Evolutionary conservation across 2,797 vertebrate genomes (phyloP).

Genomic region (Scolopax bukidnonensis): DNA sequence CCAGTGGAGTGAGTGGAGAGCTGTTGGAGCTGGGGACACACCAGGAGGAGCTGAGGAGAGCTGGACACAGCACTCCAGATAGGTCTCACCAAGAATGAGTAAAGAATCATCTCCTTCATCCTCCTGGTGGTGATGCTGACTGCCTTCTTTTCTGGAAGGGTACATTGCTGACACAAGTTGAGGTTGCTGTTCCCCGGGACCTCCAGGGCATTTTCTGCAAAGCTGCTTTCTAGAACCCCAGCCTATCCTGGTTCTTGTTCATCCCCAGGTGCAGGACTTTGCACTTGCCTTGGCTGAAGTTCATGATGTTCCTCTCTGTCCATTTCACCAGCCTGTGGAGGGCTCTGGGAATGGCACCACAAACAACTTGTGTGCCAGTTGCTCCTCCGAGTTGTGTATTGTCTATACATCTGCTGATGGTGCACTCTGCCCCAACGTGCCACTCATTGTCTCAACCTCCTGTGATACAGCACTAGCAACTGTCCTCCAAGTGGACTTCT

Average conservation of each 20-base stretch:
- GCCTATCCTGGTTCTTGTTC: background rate
- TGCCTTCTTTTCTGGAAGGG: background rate
- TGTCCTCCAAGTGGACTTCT: background rate
- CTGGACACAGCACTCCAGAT: background rate
- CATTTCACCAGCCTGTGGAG: background rate
- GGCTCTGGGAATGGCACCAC: background rate
- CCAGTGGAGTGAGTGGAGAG: background rate
- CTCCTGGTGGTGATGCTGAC: background rate
- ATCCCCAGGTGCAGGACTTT: background rate
- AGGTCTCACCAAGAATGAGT: background rate
- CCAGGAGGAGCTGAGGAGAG: background rate
- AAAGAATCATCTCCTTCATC: background rate
- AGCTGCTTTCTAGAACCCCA: background rate
- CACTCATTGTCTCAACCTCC: background rate
- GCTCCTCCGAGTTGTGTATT: background rate
- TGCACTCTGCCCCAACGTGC: too few species aligned
- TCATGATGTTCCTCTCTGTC: background rate
- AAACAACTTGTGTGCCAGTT: background rate
- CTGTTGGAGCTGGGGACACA: background rate
- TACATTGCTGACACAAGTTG: background rate
- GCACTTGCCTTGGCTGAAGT: background rate
- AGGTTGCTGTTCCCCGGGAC: background rate
- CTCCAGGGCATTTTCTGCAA: background rate
- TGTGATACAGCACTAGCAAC: background rate
- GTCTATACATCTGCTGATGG: background rate